Conservation (phyloP, 2,113 vertebrate genomes). For the Centrocercus urophasianus region DNA sequence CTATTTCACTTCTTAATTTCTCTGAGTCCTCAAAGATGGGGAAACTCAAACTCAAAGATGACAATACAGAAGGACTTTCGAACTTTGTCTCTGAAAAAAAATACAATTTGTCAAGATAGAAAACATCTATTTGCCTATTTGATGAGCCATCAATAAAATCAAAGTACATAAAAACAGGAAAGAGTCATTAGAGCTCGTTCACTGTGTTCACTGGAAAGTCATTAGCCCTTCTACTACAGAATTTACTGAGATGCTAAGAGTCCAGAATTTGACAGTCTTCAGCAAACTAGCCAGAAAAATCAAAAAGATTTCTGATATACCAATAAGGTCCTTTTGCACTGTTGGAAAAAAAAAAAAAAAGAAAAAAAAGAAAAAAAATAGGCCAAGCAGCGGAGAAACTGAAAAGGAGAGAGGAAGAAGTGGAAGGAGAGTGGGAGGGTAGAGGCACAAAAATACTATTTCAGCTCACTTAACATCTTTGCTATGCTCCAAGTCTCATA, state of each 20-base stretch:
- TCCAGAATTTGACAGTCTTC: neutral
- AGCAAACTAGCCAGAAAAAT: neutral
- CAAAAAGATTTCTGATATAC: neutral
- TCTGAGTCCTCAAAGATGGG: neutral
- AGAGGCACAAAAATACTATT: neutral
- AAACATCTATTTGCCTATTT: neutral
- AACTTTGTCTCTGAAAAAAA: neutral
- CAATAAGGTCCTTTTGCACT: neutral
- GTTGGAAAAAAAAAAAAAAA: neutral
- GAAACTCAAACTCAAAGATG: neutral
- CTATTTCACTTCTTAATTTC: neutral
- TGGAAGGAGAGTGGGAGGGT: neutral
- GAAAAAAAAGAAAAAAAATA: neutral
- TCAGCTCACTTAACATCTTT: neutral
- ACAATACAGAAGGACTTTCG: neutral
- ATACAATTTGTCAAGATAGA: neutral
- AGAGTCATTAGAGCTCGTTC: neutral
- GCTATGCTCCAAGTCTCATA: neutral
- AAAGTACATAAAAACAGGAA: neutral
- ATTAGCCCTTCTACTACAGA: neutral
- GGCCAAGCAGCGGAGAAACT: neutral
- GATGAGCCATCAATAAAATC: neutral
- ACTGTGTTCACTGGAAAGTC: neutral
- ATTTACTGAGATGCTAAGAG: neutral
- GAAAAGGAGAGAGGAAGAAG: rapidly evolving